Evolutionary conservation across 2,888 invertebrate genomes (phyloP).

Genomic region (Campoplex nolae): DNA sequence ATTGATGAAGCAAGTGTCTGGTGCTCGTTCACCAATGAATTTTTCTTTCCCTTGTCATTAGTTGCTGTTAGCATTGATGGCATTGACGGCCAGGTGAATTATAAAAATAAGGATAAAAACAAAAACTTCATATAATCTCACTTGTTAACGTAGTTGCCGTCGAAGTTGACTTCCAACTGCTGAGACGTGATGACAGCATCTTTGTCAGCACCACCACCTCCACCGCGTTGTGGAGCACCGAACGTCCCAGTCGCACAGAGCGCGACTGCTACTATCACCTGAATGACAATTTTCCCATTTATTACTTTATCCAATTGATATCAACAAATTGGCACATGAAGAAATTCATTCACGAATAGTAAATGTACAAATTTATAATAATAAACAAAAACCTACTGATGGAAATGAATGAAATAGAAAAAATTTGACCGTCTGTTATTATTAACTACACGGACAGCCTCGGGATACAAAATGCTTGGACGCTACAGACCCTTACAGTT

Average conservation of each 20-base stretch:
- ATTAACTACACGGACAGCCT: no score
- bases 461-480: background rate
- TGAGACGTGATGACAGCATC: slow-evolving; percentile 83
- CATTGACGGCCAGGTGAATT: background rate
- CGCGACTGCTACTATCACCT: slow-evolving; percentile 80
- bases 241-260: slow-evolving; percentile 80
- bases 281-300: background rate
- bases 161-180: slow-evolving; percentile 83
- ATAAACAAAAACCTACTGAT: background rate
- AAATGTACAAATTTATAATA: background rate
- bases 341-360: background rate
- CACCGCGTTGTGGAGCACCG: slow-evolving; percentile 80
- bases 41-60: no score
- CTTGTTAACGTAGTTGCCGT: slow-evolving; percentile 83
- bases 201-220: slow-evolving; percentile 79
- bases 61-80: background rate
- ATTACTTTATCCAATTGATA: no score
- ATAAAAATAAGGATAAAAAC: background rate
- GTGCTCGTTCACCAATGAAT: no score
- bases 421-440: no score
- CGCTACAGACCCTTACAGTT: background rate
- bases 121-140: slow-evolving; percentile 71
- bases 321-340: background rate
- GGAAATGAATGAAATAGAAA: background rate
- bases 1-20: no score